Conservation (phyloP, 2,888 invertebrate species). For the Rugalucina vietnamica region DNA sequence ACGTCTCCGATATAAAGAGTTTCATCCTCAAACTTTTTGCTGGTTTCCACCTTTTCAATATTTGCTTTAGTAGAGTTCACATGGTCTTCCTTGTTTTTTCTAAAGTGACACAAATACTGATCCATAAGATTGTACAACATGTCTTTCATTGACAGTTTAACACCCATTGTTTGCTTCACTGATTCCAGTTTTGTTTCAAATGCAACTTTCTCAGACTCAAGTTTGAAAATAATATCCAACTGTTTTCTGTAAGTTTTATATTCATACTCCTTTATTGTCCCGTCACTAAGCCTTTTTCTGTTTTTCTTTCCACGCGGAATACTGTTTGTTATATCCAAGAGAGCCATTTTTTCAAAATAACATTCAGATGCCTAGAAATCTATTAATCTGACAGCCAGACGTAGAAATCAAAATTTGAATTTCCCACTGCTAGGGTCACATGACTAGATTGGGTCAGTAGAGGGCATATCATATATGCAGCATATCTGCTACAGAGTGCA, state of each 20-base stretch:
- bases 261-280: background rate
- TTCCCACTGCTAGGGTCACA: background rate
- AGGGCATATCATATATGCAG: no score
- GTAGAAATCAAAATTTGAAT: background rate
- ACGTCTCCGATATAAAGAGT: background rate
- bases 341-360: background rate
- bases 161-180: background rate
- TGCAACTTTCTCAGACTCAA: background rate
- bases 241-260: background rate
- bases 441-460: background rate
- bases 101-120: background rate
- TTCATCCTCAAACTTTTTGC: background rate
- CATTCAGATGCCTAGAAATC: background rate
- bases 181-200: background rate
- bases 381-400: no score
- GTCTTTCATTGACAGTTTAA: background rate
- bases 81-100: background rate
- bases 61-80: no score
- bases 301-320: background rate
- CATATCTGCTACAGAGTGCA: background rate
- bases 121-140: background rate
- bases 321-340: background rate
- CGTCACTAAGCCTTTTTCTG: slow-evolving; percentile 6
- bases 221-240: background rate
- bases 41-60: background rate